A percentile compares a stretch with the other conserved stretches of the same genome.
These are phyloP conservation scores for Nyleta sp. DNA, from an alignment of 2,888 invertebrate genomes.

Conservation along the genomic window DNA sequence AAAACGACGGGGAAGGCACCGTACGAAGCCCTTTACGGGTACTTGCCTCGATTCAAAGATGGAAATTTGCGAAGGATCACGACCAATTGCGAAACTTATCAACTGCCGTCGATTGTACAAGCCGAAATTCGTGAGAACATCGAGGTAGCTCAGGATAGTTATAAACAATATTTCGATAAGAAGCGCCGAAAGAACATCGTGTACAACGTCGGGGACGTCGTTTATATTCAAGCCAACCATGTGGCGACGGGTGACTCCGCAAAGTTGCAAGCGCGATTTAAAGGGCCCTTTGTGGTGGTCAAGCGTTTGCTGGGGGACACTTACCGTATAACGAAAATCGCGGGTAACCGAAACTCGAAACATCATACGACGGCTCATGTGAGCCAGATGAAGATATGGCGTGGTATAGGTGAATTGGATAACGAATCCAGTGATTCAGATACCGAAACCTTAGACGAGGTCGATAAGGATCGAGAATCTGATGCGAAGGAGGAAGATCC, in stretches of 20 bases:
- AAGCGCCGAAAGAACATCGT: neutral
- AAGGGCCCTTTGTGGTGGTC: constrained; percentile 20
- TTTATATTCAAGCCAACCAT: constrained; percentile 6
- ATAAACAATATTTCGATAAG: constrained; percentile 20
- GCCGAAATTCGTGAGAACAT: neutral
- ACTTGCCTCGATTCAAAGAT: neutral
- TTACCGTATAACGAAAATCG: neutral
- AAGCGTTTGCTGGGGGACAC: neutral
- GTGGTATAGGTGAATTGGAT: neutral
- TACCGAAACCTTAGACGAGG: too few species aligned
- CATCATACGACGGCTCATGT: neutral
- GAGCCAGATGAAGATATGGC: constrained; percentile 2
- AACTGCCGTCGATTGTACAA: neutral
- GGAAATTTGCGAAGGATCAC: neutral
- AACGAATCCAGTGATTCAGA: neutral
- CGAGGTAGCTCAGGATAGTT: neutral
- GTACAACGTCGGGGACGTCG: constrained; percentile 27
- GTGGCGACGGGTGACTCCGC: constrained; percentile 18
- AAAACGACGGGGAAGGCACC: neutral
- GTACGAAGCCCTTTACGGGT: neutral
- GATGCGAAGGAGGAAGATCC: too few species aligned
- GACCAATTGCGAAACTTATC: neutral
- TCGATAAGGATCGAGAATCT: too few species aligned
- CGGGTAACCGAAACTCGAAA: neutral
- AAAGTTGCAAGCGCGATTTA: constrained; percentile 21